A percentile compares a stretch with the other conserved stretches of the same genome.
Evolutionary conservation across 2,888 invertebrate genomes (phyloP).

Genomic region (Altica lythri): DNA sequence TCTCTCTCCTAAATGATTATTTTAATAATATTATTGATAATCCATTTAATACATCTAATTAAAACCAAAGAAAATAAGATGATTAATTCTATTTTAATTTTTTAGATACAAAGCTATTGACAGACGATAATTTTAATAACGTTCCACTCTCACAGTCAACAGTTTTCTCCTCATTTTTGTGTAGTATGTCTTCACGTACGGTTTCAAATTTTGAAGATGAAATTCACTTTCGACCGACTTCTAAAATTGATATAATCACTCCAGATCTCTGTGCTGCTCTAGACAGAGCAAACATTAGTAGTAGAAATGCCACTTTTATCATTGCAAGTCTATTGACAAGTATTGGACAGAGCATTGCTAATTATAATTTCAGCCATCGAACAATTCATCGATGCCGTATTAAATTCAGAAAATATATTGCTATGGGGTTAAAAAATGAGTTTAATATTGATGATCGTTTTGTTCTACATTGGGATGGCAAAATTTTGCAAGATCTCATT

Average conservation of each 20-base stretch:
- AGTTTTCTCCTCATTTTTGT: not conserved
- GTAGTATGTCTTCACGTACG: not conserved
- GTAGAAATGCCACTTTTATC: not conserved
- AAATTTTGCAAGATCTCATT: not conserved
- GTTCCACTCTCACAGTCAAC: not conserved
- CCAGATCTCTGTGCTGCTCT: not conserved
- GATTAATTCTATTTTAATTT: no score
- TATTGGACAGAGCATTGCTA: not conserved
- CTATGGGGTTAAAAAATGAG: not conserved
- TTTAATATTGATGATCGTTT: not conserved
- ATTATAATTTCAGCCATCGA: not conserved
- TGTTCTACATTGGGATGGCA: not conserved
- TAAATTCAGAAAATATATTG: not conserved
- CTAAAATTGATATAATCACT: not conserved
- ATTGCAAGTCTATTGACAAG: no score
- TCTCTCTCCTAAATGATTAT: not conserved
- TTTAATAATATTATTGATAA: not conserved
- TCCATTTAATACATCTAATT: not conserved
- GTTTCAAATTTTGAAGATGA: not conserved
- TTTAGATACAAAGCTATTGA: not conserved
- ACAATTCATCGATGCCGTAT: not conserved
- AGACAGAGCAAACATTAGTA: not conserved
- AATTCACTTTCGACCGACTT: not conserved
- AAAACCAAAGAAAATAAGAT: no score
- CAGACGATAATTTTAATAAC: not conserved